Percentiles rank a stretch among this genome's conserved stretches.
Conservation (phyloP, 2,888 invertebrate species). For the Trachelus tabidus region DNA sequence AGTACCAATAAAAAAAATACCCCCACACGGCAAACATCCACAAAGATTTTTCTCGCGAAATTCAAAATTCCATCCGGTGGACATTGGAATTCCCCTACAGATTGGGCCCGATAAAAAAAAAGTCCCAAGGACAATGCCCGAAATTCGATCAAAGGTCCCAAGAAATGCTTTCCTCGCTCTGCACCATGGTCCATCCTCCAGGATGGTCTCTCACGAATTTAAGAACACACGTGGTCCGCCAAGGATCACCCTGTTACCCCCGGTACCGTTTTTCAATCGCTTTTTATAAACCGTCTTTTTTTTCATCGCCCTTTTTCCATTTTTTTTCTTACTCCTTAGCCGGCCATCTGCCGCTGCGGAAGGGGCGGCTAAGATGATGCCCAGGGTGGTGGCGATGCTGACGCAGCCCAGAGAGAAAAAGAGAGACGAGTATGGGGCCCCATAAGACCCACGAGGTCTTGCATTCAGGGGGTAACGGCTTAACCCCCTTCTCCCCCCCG, state of each 20-base stretch:
- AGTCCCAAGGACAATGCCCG: slow-evolving; percentile 48
- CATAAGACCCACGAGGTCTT: slow-evolving; percentile 22
- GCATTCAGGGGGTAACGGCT: slow-evolving; percentile 29
- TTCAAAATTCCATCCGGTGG: neutral
- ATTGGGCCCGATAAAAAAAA: slow-evolving; percentile 19
- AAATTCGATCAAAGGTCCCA: slow-evolving; percentile 60
- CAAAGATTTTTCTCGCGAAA: neutral
- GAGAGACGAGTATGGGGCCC: slow-evolving; percentile 11
- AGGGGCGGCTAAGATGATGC: slow-evolving; percentile 67
- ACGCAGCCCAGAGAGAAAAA: slow-evolving; percentile 20
- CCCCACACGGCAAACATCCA: neutral
- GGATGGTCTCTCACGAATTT: slow-evolving; percentile 42
- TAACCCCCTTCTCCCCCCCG: neutral
- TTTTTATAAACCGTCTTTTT: slow-evolving; percentile 58
- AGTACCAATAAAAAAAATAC: neutral
- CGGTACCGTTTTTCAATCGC: slow-evolving; percentile 54
- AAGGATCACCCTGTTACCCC: slow-evolving; percentile 31
- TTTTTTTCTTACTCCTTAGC: slow-evolving; percentile 66
- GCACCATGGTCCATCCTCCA: slow-evolving; percentile 11
- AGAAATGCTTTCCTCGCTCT: slow-evolving; percentile 26
- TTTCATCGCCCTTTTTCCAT: slow-evolving; percentile 36
- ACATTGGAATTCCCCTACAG: neutral
- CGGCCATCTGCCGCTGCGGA: slow-evolving; percentile 70
- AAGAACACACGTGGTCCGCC: slow-evolving; percentile 58
- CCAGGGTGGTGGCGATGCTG: slow-evolving; percentile 42